Percentiles rank a stretch among this genome's conserved stretches.
Evolutionary conservation across 2,888 invertebrate genomes (phyloP).

Genomic region (Cybosia mesomella): DNA sequence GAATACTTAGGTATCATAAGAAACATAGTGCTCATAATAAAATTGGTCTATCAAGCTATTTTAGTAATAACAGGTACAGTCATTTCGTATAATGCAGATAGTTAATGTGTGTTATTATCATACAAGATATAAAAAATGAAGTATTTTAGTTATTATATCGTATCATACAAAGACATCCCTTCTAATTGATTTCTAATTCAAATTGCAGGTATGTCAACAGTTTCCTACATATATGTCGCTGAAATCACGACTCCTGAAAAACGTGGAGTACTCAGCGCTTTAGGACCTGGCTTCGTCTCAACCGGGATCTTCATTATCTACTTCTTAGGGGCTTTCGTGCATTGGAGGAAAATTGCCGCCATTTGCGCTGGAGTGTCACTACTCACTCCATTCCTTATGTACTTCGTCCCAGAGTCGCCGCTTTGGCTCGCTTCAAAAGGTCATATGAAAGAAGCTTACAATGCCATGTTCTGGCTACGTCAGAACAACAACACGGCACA

Average conservation of each 20-base stretch:
- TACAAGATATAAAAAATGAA: not conserved
- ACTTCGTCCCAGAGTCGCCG: constrained; percentile 90
- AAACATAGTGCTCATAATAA: not conserved
- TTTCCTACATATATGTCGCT: constrained; percentile 89
- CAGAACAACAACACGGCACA: constrained; percentile 88
- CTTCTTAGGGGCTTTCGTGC: constrained; percentile 88
- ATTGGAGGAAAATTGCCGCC: constrained; percentile 89
- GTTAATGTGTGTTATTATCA: not conserved
- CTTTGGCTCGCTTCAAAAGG: constrained; percentile 89
- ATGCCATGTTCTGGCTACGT: constrained; percentile 89
- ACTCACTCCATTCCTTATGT: constrained; percentile 86
- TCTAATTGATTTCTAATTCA: constrained; percentile 25
- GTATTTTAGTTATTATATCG: no score
- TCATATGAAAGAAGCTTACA: constrained; percentile 87
- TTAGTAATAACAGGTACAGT: constrained; percentile 4
- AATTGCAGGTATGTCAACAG: constrained; percentile 89
- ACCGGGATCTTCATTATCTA: constrained; percentile 91
- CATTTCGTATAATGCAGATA: constrained; percentile 1
- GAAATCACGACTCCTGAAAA: constrained; percentile 90
- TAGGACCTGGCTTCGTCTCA: constrained; percentile 91
- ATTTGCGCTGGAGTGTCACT: constrained; percentile 88
- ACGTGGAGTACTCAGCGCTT: constrained; percentile 89
- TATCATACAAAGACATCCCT: not conserved
- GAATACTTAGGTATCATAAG: not conserved
- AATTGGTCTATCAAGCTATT: constrained; percentile 6